Percentiles rank a stretch among this genome's conserved stretches.
Evolutionary conservation across 2,113 vertebrate genomes (phyloP).

Genomic region (Glaucomys volans): DNA sequence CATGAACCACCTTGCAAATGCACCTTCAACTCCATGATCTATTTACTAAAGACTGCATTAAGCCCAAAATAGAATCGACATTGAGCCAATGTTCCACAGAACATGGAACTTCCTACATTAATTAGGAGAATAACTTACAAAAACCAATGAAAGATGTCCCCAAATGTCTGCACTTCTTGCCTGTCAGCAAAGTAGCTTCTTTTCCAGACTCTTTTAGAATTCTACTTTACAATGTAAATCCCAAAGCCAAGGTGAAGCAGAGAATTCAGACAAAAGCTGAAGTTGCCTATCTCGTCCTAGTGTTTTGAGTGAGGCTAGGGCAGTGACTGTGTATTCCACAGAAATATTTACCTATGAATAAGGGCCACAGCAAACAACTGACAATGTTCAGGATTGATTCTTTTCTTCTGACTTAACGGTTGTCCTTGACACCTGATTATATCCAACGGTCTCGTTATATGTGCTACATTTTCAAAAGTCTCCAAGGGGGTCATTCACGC

Average conservation of each 20-base stretch:
- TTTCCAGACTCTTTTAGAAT: not conserved
- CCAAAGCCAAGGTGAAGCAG: not conserved
- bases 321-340: not conserved
- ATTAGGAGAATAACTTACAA: not conserved
- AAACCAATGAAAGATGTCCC: not conserved
- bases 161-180: not conserved
- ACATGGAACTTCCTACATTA: not conserved
- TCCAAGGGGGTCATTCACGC: not conserved
- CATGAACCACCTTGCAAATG: not conserved
- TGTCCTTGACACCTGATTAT: not conserved
- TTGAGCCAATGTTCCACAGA: not conserved
- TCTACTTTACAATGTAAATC: not conserved
- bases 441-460: not conserved
- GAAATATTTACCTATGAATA: not conserved
- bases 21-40: not conserved
- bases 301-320: not conserved
- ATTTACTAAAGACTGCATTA: slow-evolving; percentile 3
- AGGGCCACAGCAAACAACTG: not conserved
- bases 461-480: not conserved
- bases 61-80: not conserved
- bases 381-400: not conserved
- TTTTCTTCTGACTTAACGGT: not conserved
- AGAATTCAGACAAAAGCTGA: not conserved
- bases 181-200: not conserved
- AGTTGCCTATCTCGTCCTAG: fast-evolving